phyloP scores from a whole-genome alignment of 30 jellyfish, hydroid and myxozoan species.

The Chrysaora quinquecirrha region DNA sequence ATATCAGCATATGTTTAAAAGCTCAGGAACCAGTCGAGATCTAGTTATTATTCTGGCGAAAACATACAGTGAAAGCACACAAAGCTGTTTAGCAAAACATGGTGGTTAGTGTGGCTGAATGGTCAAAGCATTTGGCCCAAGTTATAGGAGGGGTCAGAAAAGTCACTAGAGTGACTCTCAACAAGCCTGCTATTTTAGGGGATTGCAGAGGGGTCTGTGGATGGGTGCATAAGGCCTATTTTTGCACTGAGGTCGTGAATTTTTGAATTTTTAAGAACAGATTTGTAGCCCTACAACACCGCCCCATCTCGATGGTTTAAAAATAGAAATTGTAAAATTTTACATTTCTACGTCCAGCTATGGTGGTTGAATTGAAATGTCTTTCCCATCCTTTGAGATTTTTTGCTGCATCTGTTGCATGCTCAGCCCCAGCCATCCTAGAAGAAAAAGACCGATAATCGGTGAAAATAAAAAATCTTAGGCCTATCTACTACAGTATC shows the following conservation, averaged over 20 bases:
- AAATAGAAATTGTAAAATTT: not conserved
- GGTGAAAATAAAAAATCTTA: no score
- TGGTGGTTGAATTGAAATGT: conserved; percentile 81
- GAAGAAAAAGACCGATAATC: not conserved
- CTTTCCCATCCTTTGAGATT: conserved; percentile 90
- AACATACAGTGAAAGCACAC: not conserved
- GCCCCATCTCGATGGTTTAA: not conserved
- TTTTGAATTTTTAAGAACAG: not conserved
- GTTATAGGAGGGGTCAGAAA: not conserved
- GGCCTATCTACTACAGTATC: no score
- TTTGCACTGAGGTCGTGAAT: not conserved
- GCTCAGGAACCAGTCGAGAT: no score
- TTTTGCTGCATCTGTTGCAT: conserved; percentile 70
- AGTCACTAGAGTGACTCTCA: no score
- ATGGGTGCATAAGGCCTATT: not conserved
- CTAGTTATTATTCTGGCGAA: no score
- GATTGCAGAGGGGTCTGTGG: no score
- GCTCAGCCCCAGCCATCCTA: conserved; percentile 71
- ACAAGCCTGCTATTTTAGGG: no score
- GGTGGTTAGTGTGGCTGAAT: not conserved
- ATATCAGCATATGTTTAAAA: no score
- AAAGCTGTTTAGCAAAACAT: not conserved
- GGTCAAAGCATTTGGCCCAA: not conserved
- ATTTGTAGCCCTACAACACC: not conserved
- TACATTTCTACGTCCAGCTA: conserved; percentile 94